Evolutionary conservation across 2,113 vertebrate species (phyloP).

Genomic region (Myodes glareolus): DNA sequence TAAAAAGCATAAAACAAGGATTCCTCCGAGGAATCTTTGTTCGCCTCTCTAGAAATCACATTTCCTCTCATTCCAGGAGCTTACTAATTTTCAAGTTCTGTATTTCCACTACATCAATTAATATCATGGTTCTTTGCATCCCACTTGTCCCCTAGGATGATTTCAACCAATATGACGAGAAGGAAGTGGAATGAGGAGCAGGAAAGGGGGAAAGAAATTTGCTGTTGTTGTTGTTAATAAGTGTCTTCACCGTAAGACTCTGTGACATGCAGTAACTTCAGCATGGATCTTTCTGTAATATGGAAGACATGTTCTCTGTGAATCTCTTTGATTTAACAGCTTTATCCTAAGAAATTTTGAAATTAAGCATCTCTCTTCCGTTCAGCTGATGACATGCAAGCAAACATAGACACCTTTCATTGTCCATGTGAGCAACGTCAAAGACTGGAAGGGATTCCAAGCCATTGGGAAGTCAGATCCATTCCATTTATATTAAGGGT

Average conservation of each 20-base stretch:
- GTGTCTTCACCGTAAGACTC: background rate
- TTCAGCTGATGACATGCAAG: background rate
- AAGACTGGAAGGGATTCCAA: background rate
- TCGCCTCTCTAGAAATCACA: background rate
- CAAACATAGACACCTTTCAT: background rate
- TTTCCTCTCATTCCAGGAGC: background rate
- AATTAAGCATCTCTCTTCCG: background rate
- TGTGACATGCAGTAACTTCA: background rate
- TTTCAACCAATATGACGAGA: background rate
- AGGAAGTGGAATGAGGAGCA: no score
- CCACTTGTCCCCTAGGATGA: background rate
- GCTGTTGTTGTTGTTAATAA: background rate
- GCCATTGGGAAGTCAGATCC: background rate
- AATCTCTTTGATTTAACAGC: background rate
- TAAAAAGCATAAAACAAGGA: background rate
- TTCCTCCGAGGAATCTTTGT: background rate
- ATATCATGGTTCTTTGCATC: background rate
- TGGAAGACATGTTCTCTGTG: background rate
- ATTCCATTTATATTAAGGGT: background rate
- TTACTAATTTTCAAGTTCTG: background rate
- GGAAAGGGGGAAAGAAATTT: background rate
- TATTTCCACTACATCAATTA: background rate
- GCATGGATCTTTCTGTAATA: background rate
- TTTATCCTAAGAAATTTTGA: constrained; percentile 6
- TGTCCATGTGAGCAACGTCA: background rate